Base-by-base conservation (phyloP, 1,140 invertebrate genomes). In the Scaptomyza montana region DNA sequence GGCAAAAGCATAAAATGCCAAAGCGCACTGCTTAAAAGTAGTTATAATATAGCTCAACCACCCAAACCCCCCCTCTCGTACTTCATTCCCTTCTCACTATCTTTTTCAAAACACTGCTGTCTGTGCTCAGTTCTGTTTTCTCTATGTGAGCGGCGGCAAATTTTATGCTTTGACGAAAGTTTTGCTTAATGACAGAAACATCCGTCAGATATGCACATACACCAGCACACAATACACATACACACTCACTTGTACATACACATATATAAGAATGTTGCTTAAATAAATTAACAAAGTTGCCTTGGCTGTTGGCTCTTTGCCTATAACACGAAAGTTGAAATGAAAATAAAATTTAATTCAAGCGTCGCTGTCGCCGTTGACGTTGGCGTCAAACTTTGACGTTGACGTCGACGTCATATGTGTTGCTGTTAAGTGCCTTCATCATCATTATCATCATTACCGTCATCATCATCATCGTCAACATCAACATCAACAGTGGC, bases 281-380 rank as follows among this genome's bases (percentile, higher is more conserved):
- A 76, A 78, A 78, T 78, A 78, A 78, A 76, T 78, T 76, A 76
- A 76, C 76, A 78, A 78, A 78, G 76, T 78, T 78, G 76, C 73
- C 68, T 77, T 65, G 68, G 53, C 74, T 78, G 57, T 76, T 76
- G 72, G 76, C 73, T 78, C 74, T 78, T 78, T 66, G 76, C 67
- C 73, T 72, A 78, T 72, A 78, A 78, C 65, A 75, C 67, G 55
- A 76, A 78, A 78, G 67, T 78, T 78, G 74, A 78, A 78, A 78
- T 71, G 73, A 78, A 78, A 76, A 78, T 76, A 78, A 78, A 78
- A 78, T 78, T 78, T 78, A 78, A 78, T 78, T 78, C 76, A 73
- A 76, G 76, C 68, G 59, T 53, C 65, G 60, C 59, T 67, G 25
- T 33, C 16, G 43, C 25, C 25, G 47, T 39, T 43, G 19, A 19